A percentile compares a stretch with the other conserved stretches of the same genome.
These are phyloP conservation scores for Lepidochrysops patricia DNA, from an alignment of 2,888 invertebrate genomes.

Conservation along the genomic window DNA sequence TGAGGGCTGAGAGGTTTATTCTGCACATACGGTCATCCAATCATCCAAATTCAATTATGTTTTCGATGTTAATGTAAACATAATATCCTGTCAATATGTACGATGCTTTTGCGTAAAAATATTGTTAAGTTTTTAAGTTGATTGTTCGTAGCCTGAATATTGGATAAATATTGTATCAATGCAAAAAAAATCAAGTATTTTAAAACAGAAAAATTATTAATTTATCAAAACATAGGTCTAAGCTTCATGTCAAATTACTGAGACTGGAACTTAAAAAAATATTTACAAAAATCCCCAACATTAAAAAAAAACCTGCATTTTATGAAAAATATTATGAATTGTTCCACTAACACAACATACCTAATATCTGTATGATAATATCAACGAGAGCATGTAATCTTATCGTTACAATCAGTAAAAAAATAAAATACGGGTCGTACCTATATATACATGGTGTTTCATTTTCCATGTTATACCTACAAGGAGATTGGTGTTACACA, in stretches of 20 bases:
- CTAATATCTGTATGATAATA: background rate
- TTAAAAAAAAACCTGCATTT: too few relatives aligned
- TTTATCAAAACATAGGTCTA: too few relatives aligned
- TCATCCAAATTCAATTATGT: background rate
- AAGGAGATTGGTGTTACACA: background rate
- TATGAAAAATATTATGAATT: too few relatives aligned
- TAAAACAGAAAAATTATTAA: too few relatives aligned
- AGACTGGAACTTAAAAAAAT: too few relatives aligned
- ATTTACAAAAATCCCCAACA: too few relatives aligned
- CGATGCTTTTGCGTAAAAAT: background rate
- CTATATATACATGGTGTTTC: background rate
- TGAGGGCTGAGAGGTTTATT: conserved; percentile 2
- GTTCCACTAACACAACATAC: too few relatives aligned
- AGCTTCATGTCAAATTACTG: too few relatives aligned
- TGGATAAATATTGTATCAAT: too few relatives aligned
- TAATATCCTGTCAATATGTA: background rate
- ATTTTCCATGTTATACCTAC: background rate
- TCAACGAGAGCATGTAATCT: background rate
- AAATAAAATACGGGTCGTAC: background rate
- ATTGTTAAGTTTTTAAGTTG: too few relatives aligned
- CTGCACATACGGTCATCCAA: background rate
- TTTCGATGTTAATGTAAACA: background rate
- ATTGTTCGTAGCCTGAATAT: too few relatives aligned
- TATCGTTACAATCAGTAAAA: background rate
- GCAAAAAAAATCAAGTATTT: too few relatives aligned